Base-by-base conservation (phyloP, 2,797 vertebrate species). In the Nasua narica region DNA sequence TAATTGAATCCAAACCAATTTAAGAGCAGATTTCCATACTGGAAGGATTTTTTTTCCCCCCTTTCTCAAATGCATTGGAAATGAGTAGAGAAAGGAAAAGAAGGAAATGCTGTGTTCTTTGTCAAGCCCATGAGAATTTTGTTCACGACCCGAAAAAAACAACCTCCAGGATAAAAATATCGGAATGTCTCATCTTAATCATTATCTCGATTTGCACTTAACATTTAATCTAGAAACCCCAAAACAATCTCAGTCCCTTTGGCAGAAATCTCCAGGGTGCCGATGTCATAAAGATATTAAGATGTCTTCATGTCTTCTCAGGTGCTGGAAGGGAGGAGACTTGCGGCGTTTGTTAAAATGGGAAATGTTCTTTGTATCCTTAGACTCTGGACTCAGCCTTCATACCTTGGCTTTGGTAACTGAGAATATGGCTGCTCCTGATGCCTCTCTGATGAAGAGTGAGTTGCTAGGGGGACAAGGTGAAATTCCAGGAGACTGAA, bases 201-300 rank as follows among this genome's bases (percentile, higher is more conserved):
- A 88, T 35, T 77, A 54, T 85, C 91, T 97, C 97, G 97, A 98
- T 87, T 95, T 91, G 93, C 85, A 86, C 96, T 97, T 98, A 89
- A 81, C 90, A 94, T 95, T 74, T 94, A 96, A 96, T 98, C 97
- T 98, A 94, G 96, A 98, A 97, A 98, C 94, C 96, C 32, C 91
- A 97, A 97, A 94, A 95, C 97, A 97, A 96, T 91, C 96, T 97
- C 91, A 97, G 96, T 95, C 83, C 98, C 97, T 98, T 98, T 98
- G 98, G 95, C 87, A 96, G 97, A 97, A 89, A 58, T 97, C 96
- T 1, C 0, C 10, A 19, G 87, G 96, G 90, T 13, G 58, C 70
- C 95, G 96, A 98, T 97, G 96, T 92, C 91, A 83, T 96, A 93
- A 97, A 97, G 97, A 98, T 97, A 98, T 97, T 95, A 97, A 98